These are phyloP conservation scores for Leucopternis melanops DNA, from an alignment of 2,113 vertebrate genomes.

Conservation along the genomic window DNA sequence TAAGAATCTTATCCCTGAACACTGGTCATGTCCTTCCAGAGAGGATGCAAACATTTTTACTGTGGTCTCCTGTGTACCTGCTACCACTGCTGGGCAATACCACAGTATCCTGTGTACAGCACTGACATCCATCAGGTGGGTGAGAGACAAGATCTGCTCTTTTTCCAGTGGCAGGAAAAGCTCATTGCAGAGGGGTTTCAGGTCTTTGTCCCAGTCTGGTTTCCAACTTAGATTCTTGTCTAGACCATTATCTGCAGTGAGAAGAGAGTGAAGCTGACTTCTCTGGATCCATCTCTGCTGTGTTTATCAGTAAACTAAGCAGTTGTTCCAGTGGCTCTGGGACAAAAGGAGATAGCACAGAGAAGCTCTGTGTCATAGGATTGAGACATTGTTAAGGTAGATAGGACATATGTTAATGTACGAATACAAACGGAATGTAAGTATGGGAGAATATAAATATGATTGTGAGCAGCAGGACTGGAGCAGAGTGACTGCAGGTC, in stretches of 20 bases:
- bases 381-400: not conserved
- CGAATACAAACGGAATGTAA: not conserved
- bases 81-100: not conserved
- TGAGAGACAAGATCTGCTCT: not conserved
- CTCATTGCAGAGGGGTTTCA: not conserved
- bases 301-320: not conserved
- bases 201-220: not conserved
- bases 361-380: not conserved
- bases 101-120: not conserved
- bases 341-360: not conserved
- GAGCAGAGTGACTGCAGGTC: not conserved
- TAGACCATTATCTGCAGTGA: not conserved
- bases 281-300: not conserved
- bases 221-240: not conserved
- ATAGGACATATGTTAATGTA: not conserved
- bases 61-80: not conserved
- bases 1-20: not conserved
- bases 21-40: accelerated
- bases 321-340: not conserved
- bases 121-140: not conserved
- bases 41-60: not conserved
- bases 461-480: not conserved
- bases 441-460: not conserved
- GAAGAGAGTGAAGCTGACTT: not conserved
- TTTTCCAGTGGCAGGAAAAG: not conserved